These are phyloP conservation scores for Thamnophis elegans DNA, from an alignment of 2,797 vertebrate genomes.

Conservation along the genomic window DNA sequence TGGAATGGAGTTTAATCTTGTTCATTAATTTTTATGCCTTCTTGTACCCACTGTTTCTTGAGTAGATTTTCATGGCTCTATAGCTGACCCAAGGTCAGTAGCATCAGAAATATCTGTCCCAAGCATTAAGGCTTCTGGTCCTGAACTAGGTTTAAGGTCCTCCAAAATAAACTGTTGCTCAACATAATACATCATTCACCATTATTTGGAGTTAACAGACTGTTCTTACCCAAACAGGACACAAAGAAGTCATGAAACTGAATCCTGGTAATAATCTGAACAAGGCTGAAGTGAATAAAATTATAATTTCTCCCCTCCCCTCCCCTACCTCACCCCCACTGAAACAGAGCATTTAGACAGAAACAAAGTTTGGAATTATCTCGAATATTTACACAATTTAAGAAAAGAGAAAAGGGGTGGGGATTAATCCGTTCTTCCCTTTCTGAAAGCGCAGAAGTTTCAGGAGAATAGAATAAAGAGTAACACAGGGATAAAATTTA, in stretches of 20 bases:
- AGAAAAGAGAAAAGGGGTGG: neutral
- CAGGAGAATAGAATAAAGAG: neutral
- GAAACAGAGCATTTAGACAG: neutral
- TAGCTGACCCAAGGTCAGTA: neutral
- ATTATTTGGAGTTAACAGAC: constrained; percentile 20
- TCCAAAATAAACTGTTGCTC: constrained; percentile 14
- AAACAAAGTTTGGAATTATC: neutral
- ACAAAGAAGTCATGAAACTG: constrained; percentile 14
- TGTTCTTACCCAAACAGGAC: constrained; percentile 25
- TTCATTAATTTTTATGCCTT: neutral
- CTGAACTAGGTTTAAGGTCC: neutral
- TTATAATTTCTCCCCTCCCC: neutral
- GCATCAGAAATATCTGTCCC: neutral
- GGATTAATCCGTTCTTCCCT: neutral
- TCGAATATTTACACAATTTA: neutral
- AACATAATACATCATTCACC: constrained; percentile 5
- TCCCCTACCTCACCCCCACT: neutral
- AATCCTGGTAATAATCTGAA: constrained; percentile 20
- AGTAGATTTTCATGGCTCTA: neutral
- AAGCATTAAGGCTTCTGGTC: constrained; percentile 5
- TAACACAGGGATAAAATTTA: neutral
- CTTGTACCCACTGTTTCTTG: neutral
- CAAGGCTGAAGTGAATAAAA: constrained; percentile 4
- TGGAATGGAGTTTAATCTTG: neutral
- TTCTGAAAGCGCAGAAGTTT: neutral